phyloP scores from a whole-genome alignment of 2,797 vertebrate species.

The Cichlasoma orientale region DNA sequence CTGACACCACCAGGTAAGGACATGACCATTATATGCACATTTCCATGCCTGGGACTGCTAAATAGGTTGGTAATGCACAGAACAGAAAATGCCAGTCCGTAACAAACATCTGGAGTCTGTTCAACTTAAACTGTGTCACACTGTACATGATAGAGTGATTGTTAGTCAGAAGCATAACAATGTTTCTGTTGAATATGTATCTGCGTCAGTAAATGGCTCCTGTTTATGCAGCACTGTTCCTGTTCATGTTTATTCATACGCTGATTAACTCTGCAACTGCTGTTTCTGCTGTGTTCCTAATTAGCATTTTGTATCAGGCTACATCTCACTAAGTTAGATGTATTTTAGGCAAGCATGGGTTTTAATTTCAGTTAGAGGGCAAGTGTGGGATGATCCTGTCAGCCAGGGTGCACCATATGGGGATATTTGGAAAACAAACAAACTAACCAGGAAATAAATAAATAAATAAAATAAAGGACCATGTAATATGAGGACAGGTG shows the following conservation, averaged over 20 bases:
- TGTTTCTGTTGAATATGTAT: conserved; percentile 63
- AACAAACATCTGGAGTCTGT: conserved; percentile 49
- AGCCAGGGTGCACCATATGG: conserved; percentile 28
- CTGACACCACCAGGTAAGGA: conserved; percentile 14
- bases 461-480: conserved; percentile 8
- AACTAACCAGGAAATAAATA: not conserved
- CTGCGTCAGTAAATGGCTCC: conserved; percentile 30
- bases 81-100: conserved; percentile 22
- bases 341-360: conserved; percentile 26
- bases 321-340: conserved; percentile 40
- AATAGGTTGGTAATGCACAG: conserved; percentile 13
- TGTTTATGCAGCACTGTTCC: conserved; percentile 54
- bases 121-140: conserved; percentile 21
- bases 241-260: conserved; percentile 64
- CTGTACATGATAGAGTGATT: conserved; percentile 32
- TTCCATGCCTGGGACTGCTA: not conserved
- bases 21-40: conserved; percentile 24
- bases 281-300: conserved; percentile 50
- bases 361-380: conserved; percentile 34
- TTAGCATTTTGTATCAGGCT: conserved; percentile 53
- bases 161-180: conserved; percentile 48
- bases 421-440: conserved; percentile 39
- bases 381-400: conserved; percentile 24
- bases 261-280: conserved; percentile 53
- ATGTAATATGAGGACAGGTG: conserved; percentile 69